Evolutionary conservation across 2,113 vertebrate genomes (phyloP).

Genomic region (Emydocephalus ijimae): DNA sequence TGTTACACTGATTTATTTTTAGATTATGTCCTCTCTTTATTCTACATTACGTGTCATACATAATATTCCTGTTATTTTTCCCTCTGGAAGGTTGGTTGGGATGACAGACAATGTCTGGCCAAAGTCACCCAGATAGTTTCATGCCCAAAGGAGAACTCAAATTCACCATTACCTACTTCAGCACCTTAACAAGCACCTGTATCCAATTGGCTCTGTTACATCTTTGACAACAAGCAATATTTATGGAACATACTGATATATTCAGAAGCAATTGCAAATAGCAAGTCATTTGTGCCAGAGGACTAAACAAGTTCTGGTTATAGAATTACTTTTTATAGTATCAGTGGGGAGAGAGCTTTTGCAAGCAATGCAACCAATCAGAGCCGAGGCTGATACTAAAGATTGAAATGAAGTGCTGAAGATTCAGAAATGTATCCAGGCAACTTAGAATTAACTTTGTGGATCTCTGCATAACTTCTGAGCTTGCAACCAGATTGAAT

Average conservation of each 20-base stretch:
- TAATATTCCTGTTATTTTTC: not conserved
- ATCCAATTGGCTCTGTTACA: not conserved
- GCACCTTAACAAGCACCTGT: not conserved
- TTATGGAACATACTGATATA: not conserved
- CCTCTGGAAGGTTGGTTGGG: not conserved
- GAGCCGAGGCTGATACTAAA: not conserved
- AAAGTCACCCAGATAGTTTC: not conserved
- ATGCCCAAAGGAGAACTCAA: not conserved
- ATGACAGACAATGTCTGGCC: not conserved
- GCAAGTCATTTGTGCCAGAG: not conserved
- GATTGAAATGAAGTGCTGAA: not conserved
- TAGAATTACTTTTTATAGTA: not conserved
- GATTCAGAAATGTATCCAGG: not conserved
- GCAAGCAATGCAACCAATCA: not conserved
- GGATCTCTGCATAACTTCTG: not conserved
- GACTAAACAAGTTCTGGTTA: not conserved
- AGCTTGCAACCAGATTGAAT: not conserved
- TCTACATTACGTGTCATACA: not conserved
- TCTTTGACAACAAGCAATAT: not conserved
- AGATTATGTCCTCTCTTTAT: not conserved
- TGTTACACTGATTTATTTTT: not conserved
- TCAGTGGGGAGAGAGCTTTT: not conserved
- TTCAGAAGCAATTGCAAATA: not conserved
- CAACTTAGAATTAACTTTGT: not conserved
- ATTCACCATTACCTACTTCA: not conserved